A percentile compares a stretch with the other conserved stretches of the same genome.
Evolutionary conservation across 2,113 vertebrate species (phyloP).

Genomic region (Ceratotherium simum): DNA sequence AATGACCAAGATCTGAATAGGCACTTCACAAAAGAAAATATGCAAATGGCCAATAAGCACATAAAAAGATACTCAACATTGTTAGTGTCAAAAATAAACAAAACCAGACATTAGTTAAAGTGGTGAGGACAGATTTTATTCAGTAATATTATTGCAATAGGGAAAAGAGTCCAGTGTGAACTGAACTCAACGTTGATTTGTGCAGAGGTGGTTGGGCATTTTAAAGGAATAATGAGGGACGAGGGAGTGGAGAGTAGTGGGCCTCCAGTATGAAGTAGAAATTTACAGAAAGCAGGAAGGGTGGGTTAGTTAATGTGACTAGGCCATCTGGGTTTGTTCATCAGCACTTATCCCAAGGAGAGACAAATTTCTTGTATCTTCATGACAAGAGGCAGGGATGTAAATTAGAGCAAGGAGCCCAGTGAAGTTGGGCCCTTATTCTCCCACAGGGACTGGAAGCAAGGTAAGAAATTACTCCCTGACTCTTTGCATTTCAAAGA

Average conservation of each 20-base stretch:
- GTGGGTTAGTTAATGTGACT: neutral
- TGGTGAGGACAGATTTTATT: neutral
- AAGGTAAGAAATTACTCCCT: neutral
- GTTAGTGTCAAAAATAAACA: neutral
- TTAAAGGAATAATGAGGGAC: neutral
- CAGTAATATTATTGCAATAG: neutral
- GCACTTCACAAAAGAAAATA: neutral
- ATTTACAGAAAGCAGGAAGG: neutral
- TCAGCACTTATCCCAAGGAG: neutral
- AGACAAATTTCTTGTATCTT: neutral
- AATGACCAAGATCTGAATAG: neutral
- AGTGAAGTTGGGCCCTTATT: neutral
- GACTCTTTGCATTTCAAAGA: neutral
- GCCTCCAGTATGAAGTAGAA: neutral
- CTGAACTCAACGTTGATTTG: no score
- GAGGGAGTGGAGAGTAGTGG: fast-evolving
- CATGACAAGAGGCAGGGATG: neutral
- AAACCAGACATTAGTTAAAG: neutral
- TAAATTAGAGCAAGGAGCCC: neutral
- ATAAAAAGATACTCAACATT: neutral
- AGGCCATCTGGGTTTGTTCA: neutral
- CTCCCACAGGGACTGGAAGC: neutral
- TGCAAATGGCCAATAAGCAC: neutral
- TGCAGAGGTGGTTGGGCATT: neutral
- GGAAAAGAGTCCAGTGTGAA: neutral